Conservation (phyloP, 1,140 invertebrate genomes). For the Formica selysi region DNA sequence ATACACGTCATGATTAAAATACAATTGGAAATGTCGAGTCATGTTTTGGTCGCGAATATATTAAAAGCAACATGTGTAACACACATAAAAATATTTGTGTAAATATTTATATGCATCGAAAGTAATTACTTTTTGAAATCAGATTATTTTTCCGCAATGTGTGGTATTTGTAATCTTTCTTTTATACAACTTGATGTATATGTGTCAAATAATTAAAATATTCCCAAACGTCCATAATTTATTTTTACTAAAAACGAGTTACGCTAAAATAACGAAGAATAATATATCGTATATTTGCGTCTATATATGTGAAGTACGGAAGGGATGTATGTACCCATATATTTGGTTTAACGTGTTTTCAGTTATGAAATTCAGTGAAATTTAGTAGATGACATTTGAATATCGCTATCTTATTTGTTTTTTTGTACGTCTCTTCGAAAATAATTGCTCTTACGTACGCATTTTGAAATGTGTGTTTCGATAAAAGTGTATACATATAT, state of each 20-base stretch:
- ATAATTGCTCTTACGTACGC: background rate
- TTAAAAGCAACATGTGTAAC: conserved; percentile 28
- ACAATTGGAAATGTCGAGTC: conserved; percentile 22
- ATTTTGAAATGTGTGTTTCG: background rate
- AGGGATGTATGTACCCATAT: background rate
- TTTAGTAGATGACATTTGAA: conserved; percentile 8
- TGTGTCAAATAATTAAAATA: conserved; percentile 35
- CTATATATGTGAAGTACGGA: too few relatives aligned
- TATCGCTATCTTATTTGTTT: background rate
- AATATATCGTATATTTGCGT: conserved; percentile 30
- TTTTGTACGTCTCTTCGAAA: background rate
- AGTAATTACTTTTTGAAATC: conserved; percentile 59
- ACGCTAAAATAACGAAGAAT: conserved; percentile 9
- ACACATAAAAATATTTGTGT: background rate
- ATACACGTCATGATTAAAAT: conserved; percentile 19
- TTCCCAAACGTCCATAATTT: background rate
- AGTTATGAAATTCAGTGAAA: conserved; percentile 48
- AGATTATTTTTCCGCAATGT: conserved; percentile 26
- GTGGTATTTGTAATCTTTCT: background rate
- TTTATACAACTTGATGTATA: conserved; percentile 1
- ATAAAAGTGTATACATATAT: background rate
- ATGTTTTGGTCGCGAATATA: conserved; percentile 36
- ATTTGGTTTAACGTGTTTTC: conserved; percentile 10
- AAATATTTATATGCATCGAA: conserved; percentile 48
- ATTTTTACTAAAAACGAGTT: conserved; percentile 30